These are phyloP conservation scores for Esox lucius DNA, from an alignment of 2,797 vertebrate species.

Conservation along the genomic window DNA sequence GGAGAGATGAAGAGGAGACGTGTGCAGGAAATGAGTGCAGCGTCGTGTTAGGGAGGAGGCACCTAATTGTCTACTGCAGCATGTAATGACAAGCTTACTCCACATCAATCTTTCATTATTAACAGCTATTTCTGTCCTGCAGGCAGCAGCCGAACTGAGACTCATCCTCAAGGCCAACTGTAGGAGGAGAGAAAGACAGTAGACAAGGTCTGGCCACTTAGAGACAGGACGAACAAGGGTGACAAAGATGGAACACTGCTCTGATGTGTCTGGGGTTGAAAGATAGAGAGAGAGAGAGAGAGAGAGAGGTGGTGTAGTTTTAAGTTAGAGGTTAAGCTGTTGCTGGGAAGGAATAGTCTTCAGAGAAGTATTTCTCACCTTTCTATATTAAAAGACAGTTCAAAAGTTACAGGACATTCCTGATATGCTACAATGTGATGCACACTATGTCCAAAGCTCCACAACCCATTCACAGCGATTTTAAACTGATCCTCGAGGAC, in stretches of 20 bases:
- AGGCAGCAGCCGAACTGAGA: slow-evolving; percentile 55
- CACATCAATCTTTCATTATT: slow-evolving; percentile 82
- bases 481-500: background rate
- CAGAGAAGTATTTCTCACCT: background rate
- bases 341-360: background rate
- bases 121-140: slow-evolving; percentile 74
- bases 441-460: background rate
- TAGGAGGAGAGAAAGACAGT: slow-evolving; percentile 37
- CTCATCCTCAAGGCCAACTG: slow-evolving; percentile 45
- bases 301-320: background rate
- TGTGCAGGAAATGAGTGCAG: slow-evolving; percentile 40
- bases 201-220: slow-evolving; percentile 24
- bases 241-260: background rate
- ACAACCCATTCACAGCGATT: background rate
- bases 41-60: slow-evolving; percentile 68
- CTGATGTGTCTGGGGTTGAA: background rate
- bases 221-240: slow-evolving; percentile 14
- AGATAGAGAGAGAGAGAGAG: background rate
- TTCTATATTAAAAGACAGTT: too few relatives aligned
- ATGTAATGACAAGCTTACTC: slow-evolving; percentile 81
- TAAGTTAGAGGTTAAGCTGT: background rate
- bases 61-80: slow-evolving; percentile 81
- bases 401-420: too few relatives aligned
- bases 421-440: background rate
- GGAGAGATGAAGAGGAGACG: slow-evolving; percentile 9